Evolutionary conservation across 2,888 invertebrate genomes (phyloP).

Genomic region (Aquatica leii): DNA sequence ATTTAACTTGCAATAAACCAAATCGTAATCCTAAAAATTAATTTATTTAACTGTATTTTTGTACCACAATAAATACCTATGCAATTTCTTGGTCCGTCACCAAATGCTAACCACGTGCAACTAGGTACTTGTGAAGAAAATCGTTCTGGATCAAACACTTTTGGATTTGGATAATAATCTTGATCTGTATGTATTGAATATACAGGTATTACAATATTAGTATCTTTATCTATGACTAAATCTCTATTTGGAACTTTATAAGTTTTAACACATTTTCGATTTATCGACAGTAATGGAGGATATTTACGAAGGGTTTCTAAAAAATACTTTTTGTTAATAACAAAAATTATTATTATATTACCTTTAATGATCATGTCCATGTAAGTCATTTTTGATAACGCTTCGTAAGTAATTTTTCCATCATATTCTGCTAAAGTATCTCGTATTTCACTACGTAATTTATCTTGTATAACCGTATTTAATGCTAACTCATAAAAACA

Average conservation of each 20-base stretch:
- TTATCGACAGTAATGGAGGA: conserved; percentile 57
- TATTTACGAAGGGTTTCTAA: conserved; percentile 61
- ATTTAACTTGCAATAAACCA: too few species aligned
- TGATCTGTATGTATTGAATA: conserved; percentile 60
- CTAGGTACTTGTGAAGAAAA: conserved; percentile 53
- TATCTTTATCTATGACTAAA: conserved; percentile 53
- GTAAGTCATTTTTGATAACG: too few species aligned
- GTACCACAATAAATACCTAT: conserved; percentile 53
- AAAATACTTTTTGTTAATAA: conserved; percentile 23
- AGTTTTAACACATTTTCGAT: conserved; percentile 52
- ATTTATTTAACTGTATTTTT: too few species aligned
- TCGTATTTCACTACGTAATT: too few species aligned
- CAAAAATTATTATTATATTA: not conserved
- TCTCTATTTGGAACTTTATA: conserved; percentile 52
- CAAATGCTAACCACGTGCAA: conserved; percentile 57
- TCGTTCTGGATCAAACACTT: conserved; percentile 60
- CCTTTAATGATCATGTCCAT: too few species aligned
- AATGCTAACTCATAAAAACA: too few species aligned
- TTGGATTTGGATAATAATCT: conserved; percentile 58
- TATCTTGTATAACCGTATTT: too few species aligned
- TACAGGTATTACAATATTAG: conserved; percentile 53
- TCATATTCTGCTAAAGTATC: too few species aligned
- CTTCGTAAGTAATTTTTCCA: too few species aligned
- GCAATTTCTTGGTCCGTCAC: conserved; percentile 59
- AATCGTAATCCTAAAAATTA: too few species aligned